Evolutionary conservation across 2,113 vertebrate species (phyloP), one percentile per base, ranked within the genome.

Genomic region (Jacana jacana): DNA sequence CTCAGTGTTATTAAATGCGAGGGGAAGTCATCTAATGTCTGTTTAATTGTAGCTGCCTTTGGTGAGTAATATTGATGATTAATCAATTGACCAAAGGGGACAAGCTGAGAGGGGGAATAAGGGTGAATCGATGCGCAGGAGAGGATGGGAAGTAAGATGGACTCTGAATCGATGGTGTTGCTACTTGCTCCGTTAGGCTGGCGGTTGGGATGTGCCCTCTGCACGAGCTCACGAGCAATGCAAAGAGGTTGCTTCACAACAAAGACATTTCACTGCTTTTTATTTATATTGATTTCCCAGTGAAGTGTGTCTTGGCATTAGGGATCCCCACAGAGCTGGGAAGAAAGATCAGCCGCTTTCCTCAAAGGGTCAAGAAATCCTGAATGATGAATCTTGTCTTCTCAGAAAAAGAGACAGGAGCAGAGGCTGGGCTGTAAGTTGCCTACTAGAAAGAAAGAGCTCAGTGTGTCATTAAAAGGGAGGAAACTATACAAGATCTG

Each of bases 241-340:
- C 95, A 81, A 93, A 96, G 93, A 95, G 91, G 81, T 61, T 78
- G 37, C 81, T 86, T 70, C 93, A 95, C 97, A 97, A 96, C 97
- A 97, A 97, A 98, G 98, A 98, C 88, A 94, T 97, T 96, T 90
- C 51, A 27, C 93, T 94, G 95, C 94, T 95, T 97, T 97, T 97
- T 97, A 96, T 97, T 97, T 95, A 76, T 98, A 98, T 97, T 75
- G 97, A 98, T 98, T 97, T 97, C 91, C 86, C 95, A 96, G 85
- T 95, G 96, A 97, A 97, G 87, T 94, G 95, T 97, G 94, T 98
- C 97, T 97, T 96, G 93, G 96, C 95, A 96, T 97, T 97, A 97
- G 93, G 92, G 86, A 93, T 83, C 96, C 97, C 97, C 95, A 78
- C 93, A 96, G 94, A 97, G 95, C 91, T 86, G 51, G 37, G 86